These are phyloP conservation scores for Macrotis lagotis DNA, from an alignment of 2,113 vertebrate species.

Conservation along the genomic window DNA sequence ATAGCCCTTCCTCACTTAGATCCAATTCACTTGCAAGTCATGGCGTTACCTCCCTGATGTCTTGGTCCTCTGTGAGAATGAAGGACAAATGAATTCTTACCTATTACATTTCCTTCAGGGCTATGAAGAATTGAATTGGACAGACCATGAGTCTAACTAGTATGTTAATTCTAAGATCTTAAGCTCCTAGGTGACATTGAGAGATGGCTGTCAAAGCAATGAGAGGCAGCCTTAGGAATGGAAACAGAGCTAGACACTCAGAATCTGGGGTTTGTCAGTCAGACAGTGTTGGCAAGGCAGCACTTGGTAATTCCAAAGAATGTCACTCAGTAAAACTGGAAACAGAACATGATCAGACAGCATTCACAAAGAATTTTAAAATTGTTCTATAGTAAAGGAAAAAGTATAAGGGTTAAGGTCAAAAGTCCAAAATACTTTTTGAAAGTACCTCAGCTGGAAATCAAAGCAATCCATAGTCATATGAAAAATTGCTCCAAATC, in stretches of 20 bases:
- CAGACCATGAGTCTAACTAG: not conserved
- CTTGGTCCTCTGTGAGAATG: too few relatives aligned
- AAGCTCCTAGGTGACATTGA: not conserved
- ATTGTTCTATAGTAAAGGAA: not conserved
- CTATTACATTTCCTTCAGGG: not conserved
- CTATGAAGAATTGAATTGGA: not conserved
- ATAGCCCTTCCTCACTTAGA: too few relatives aligned
- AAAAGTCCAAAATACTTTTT: not conserved
- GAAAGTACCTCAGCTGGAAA: conserved; percentile 89
- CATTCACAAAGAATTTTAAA: not conserved
- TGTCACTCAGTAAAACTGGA: not conserved
- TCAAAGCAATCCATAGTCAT: too few relatives aligned
- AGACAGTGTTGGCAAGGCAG: not conserved
- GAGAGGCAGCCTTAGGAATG: not conserved
- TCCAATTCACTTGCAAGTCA: too few relatives aligned
- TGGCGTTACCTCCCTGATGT: too few relatives aligned
- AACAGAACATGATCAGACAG: not conserved
- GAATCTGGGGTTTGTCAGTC: not conserved
- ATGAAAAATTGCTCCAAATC: too few relatives aligned
- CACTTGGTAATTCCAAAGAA: not conserved
- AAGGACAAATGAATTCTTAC: too few relatives aligned
- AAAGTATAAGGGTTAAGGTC: not conserved
- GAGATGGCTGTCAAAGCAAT: not conserved
- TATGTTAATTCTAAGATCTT: not conserved
- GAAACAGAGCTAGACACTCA: not conserved